phyloP scores from a whole-genome alignment of 2,888 invertebrate genomes.

The Micoletzkya japonica region DNA sequence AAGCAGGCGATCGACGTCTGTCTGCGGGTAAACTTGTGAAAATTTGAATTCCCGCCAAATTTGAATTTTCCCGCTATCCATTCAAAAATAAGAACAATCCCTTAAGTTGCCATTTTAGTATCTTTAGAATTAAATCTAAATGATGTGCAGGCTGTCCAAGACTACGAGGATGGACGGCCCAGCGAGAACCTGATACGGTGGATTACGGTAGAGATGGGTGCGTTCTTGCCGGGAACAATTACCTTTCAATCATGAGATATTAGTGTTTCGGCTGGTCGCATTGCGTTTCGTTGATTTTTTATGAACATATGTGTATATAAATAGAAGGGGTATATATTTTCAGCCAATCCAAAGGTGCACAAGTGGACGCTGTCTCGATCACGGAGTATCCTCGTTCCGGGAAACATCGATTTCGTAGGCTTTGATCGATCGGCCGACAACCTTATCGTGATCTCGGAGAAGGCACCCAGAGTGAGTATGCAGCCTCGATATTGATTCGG shows the following conservation, averaged over 20 bases:
- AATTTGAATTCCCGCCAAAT: too few relatives aligned
- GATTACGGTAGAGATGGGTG: slow-evolving; percentile 19
- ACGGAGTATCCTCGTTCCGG: neutral
- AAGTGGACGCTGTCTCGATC: slow-evolving; percentile 4
- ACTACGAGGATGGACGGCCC: neutral
- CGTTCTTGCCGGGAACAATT: neutral
- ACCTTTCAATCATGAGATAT: too few relatives aligned
- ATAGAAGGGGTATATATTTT: neutral
- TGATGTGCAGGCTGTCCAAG: slow-evolving; percentile 2
- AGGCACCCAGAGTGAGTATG: neutral
- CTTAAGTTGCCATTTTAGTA: too few relatives aligned
- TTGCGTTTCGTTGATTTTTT: too few relatives aligned
- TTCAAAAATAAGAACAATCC: too few relatives aligned
- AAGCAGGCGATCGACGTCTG: slow-evolving; percentile 26
- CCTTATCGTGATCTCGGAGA: neutral
- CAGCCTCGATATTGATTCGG: neutral
- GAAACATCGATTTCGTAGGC: slow-evolving; percentile 22
- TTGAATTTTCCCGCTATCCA: too few relatives aligned
- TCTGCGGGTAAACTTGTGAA: slow-evolving; percentile 1
- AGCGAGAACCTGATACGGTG: slow-evolving; percentile 20
- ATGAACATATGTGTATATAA: neutral
- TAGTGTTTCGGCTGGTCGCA: too few relatives aligned
- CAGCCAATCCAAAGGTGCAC: slow-evolving; percentile 3
- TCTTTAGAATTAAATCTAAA: too few relatives aligned
- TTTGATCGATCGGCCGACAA: slow-evolving; percentile 10